These are phyloP conservation scores for Alcis repandata DNA, from an alignment of 2,888 invertebrate genomes.

Conservation along the genomic window DNA sequence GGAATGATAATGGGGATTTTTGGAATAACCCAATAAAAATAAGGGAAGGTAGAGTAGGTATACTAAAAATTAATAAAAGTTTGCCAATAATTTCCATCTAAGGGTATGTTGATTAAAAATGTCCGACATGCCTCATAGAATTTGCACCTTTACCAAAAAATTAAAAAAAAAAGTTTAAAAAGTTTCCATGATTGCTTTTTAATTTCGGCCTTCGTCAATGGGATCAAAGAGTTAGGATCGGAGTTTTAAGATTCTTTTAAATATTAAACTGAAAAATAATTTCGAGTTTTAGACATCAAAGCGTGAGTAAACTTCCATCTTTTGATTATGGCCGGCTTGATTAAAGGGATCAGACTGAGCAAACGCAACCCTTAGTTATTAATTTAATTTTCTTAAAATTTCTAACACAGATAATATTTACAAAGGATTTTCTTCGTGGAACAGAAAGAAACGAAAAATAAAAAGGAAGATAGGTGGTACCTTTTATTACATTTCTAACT, in stretches of 20 bases:
- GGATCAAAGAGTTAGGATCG: constrained; percentile 45
- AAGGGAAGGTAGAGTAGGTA: too few species aligned
- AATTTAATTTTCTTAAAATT: constrained; percentile 12
- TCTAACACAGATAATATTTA: constrained; percentile 4
- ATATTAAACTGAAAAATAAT: constrained; percentile 29
- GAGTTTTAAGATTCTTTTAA: constrained; percentile 35
- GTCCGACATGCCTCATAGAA: not conserved
- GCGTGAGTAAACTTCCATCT: constrained; percentile 17
- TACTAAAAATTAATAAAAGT: too few species aligned
- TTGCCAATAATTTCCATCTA: not conserved
- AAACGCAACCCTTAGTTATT: constrained; percentile 18
- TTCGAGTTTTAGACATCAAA: constrained; percentile 28
- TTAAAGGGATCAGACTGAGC: constrained; percentile 20
- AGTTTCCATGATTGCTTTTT: constrained; percentile 26
- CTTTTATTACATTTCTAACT: too few species aligned
- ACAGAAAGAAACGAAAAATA: not conserved
- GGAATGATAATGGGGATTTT: too few species aligned
- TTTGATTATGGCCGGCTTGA: constrained; percentile 19
- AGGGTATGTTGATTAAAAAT: not conserved
- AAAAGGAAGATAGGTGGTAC: not conserved
- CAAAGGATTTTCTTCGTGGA: constrained; percentile 3
- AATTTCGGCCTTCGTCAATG: constrained; percentile 32
- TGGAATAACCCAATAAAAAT: too few species aligned
- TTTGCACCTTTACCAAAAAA: constrained; percentile 11
- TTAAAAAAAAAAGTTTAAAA: constrained; percentile 25